Evolutionary conservation across 2,113 vertebrate species (phyloP).

Genomic region (Ginglymostoma cirratum): DNA sequence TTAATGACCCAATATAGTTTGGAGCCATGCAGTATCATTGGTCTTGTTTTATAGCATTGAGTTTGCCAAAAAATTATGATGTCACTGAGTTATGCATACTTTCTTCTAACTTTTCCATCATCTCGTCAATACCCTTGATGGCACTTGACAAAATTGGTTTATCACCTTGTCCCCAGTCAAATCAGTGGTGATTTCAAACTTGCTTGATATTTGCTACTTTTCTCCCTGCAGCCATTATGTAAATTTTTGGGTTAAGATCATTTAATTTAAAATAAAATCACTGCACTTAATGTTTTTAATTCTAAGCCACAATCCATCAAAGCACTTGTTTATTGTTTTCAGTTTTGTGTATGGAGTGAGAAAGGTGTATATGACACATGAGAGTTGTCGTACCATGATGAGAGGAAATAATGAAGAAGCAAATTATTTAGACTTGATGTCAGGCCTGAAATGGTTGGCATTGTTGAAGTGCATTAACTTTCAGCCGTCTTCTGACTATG

Average conservation of each 20-base stretch:
- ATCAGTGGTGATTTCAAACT: not conserved
- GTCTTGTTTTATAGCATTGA: not conserved
- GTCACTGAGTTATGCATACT: not conserved
- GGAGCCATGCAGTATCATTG: not conserved
- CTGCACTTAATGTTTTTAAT: not conserved
- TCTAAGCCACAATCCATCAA: not conserved
- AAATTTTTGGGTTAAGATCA: not conserved
- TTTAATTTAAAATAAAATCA: not conserved
- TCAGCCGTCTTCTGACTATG: not conserved
- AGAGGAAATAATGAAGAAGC: not conserved
- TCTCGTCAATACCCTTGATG: not conserved
- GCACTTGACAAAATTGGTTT: not conserved
- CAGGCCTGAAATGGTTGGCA: not conserved
- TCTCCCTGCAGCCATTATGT: not conserved
- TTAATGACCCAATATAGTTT: not conserved
- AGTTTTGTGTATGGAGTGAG: not conserved
- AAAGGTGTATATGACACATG: not conserved
- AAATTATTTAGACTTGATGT: not conserved
- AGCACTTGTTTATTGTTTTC: not conserved
- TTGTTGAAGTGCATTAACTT: not conserved
- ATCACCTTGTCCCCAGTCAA: not conserved
- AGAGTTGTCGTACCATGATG: too few relatives aligned
- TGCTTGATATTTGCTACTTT: not conserved
- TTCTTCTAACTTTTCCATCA: not conserved
- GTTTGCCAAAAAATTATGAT: not conserved